Evolutionary conservation across 2,113 vertebrate genomes (phyloP).

Genomic region (Brienomyrus brachyistius): DNA sequence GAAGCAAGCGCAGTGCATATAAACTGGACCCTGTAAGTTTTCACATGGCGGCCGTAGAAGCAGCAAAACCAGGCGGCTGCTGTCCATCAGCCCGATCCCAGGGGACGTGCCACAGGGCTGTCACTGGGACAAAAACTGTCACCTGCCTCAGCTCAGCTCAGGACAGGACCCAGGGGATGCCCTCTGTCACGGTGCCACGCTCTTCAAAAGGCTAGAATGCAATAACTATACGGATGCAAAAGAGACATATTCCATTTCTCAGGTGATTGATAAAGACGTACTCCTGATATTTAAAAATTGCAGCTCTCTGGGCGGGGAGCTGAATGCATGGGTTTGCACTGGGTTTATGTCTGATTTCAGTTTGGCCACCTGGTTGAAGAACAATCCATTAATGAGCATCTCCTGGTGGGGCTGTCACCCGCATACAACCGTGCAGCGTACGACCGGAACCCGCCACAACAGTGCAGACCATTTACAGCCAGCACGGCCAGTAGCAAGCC

Average conservation of each 20-base stretch:
- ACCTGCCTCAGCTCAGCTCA: constrained; percentile 38
- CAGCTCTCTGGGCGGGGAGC: constrained; percentile 35
- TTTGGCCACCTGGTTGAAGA: not conserved
- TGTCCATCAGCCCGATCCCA: constrained; percentile 48
- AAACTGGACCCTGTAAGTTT: not conserved
- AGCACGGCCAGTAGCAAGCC: not conserved
- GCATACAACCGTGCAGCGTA: not conserved
- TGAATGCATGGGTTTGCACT: constrained; percentile 35
- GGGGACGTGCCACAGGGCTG: constrained; percentile 47
- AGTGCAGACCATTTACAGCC: not conserved
- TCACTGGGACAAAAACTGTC: constrained; percentile 53
- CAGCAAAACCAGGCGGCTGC: constrained; percentile 35
- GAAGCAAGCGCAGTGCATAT: not conserved
- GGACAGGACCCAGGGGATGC: not conserved
- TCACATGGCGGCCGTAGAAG: constrained; percentile 13
- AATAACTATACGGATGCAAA: constrained; percentile 49
- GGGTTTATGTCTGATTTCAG: constrained; percentile 21
- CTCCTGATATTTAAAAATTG: constrained; percentile 55
- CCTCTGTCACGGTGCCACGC: constrained; percentile 34
- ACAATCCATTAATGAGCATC: not conserved
- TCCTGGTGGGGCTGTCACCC: not conserved
- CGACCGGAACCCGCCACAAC: not conserved
- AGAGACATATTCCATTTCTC: constrained; percentile 49
- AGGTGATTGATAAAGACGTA: constrained; percentile 48
- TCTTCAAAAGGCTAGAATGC: constrained; percentile 26